A percentile compares a stretch with the other conserved stretches of the same genome.
These are phyloP conservation scores for Aurelia aurita complex sp. Pacific DNA, from an alignment of 30 jellyfish, hydroid and myxozoan genomes.

Conservation along the genomic window DNA sequence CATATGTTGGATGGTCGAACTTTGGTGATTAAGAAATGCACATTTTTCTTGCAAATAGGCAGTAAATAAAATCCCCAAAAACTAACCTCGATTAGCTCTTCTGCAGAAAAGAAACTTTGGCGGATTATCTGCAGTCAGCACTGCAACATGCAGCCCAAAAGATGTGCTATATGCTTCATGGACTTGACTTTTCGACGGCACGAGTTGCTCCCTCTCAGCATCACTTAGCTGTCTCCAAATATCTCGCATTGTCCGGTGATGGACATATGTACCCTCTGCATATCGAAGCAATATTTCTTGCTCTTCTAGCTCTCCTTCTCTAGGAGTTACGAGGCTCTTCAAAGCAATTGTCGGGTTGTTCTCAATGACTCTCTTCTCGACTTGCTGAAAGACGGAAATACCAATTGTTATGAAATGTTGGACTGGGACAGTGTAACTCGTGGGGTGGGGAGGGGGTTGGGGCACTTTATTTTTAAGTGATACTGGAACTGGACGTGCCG, in stretches of 20 bases:
- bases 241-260: constrained; percentile 85
- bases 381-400: constrained; percentile 41
- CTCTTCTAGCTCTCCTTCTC: constrained; percentile 79
- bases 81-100: constrained; percentile 75
- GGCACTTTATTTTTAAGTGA: no score
- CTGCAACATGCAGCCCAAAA: constrained; percentile 89
- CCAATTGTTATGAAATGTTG: no score
- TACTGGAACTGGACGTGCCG: no score
- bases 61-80: neutral
- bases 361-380: constrained; percentile 60
- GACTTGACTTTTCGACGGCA: constrained; percentile 72
- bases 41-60: no score
- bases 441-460: no score
- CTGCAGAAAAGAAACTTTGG: constrained; percentile 82
- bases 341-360: constrained; percentile 76
- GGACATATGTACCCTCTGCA: constrained; percentile 88
- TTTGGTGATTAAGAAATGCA: no score
- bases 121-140: constrained; percentile 76
- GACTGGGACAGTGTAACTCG: no score
- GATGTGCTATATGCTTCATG: constrained; percentile 79
- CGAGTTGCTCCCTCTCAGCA: constrained; percentile 54
- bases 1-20: no score
- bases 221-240: constrained; percentile 76
- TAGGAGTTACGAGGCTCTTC: constrained; percentile 58
- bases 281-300: constrained; percentile 61